Evolutionary conservation across 1,140 invertebrate species (phyloP), one percentile per base, ranked within the genome.

Genomic region (Reticulitermes speratus): DNA sequence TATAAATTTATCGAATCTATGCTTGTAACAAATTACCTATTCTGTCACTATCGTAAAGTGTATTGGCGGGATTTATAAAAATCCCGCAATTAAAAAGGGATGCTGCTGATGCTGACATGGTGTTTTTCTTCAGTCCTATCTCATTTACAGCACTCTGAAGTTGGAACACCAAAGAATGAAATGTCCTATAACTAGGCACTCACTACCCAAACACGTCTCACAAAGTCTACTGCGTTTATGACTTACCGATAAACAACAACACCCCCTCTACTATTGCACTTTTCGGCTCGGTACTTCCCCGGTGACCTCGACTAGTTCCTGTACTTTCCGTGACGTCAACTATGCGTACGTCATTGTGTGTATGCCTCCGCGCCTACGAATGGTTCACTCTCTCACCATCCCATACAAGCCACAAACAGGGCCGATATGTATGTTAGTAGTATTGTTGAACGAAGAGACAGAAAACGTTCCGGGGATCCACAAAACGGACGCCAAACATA

Each of bases 311-410:
- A 75, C 7, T 16, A n/a, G 5, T 75, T 14, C 9, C 25, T n/a
- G 65, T 75, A 75, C 65, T 75, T 75, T 75, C 65, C 65, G 65
- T 75, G 65, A 75, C 65, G 65, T 75, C n/a, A 30, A 75, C 65
- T 30, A 55, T 21, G 52, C 19, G 5, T 21, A 12, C 16, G 38
- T 12, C 45, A 48, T 11, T 1, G 7, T 23, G 3, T 7, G 14
- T 7, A 65, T 23, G 21, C 8, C 25, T 65, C 59, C 59, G 59
- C 59, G 59, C 16, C 21, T 65, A 23, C 55, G 21, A 6, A 59
- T 59, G 55, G 55, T 6, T 8, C 2, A 59, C 1, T 19, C 55
- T 59, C 55, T 59, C 55, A 23, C 55, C 14, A 19, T 59, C 14
- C 14, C 1, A n/a, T 65, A n/a, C 19, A 23, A 8, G 1, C 9